phyloP scores from a whole-genome alignment of 1,140 invertebrate species.

The Belonocnema kinseyi region DNA sequence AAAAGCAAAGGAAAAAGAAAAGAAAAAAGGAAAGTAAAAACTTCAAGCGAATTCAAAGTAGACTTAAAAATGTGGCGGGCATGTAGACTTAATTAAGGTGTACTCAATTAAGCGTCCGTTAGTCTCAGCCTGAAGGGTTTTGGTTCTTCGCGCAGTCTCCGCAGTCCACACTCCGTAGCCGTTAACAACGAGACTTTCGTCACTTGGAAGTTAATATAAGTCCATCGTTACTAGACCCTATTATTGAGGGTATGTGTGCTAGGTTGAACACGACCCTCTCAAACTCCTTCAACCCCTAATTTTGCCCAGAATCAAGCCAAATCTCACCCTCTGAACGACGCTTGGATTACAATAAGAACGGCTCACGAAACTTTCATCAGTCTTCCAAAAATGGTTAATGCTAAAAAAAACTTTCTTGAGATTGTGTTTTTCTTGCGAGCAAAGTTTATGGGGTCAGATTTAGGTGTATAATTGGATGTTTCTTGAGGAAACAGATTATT shows the following conservation, averaged over 20 bases:
- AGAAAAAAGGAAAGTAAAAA: constrained; percentile 30
- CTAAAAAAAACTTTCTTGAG: not conserved
- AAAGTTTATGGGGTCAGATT: not conserved
- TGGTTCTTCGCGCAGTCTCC: not conserved
- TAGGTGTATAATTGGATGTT: too few species aligned
- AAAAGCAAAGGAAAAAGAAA: not conserved
- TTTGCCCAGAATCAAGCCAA: constrained; percentile 5
- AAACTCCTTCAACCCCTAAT: constrained; percentile 1
- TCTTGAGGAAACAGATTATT: too few species aligned
- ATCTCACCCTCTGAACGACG: not conserved
- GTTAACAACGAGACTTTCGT: constrained; percentile 40
- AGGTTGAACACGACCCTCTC: constrained; percentile 38
- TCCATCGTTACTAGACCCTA: constrained; percentile 46
- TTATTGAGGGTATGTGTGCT: constrained; percentile 29
- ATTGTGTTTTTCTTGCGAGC: not conserved
- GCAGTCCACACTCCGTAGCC: constrained; percentile 41
- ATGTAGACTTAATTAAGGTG: constrained; percentile 48
- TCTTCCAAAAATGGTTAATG: not conserved
- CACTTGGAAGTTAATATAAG: constrained; percentile 46
- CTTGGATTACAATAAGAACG: constrained; percentile 6
- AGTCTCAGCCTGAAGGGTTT: not conserved
- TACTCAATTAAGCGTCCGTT: constrained; percentile 51
- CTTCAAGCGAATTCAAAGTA: constrained; percentile 42
- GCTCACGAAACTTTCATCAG: not conserved
- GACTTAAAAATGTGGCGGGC: constrained; percentile 44